Conservation (phyloP, 2,888 invertebrate species). For the Xylocampa areola region DNA sequence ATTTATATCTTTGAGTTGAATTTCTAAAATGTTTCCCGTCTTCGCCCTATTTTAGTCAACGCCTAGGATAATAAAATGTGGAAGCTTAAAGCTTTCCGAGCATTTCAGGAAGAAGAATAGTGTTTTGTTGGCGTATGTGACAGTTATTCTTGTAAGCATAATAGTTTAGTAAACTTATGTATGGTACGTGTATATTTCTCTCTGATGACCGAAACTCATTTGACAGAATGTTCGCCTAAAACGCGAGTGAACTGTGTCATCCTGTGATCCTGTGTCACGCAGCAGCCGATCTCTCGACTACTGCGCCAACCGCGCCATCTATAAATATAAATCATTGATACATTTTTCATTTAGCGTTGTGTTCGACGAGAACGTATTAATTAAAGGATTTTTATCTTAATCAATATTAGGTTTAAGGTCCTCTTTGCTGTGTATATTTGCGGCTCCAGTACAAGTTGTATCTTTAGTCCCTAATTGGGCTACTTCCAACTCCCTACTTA, state of each 20-base stretch:
- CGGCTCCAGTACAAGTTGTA: too few species aligned
- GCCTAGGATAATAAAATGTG: neutral
- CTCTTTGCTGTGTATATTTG: too few species aligned
- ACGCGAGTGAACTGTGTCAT: neutral
- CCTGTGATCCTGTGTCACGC: too few species aligned
- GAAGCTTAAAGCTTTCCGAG: neutral
- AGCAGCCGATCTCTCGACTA: too few species aligned
- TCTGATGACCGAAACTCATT: neutral
- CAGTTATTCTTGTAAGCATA: neutral
- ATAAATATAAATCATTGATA: too few species aligned
- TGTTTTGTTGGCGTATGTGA: neutral
- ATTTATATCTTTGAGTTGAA: slow-evolving; percentile 4
- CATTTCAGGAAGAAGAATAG: neutral
- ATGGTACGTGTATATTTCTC: neutral
- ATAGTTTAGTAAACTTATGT: neutral
- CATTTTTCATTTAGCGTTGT: too few species aligned
- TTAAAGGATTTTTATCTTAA: too few species aligned
- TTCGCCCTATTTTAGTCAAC: neutral
- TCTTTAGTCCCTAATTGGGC: too few species aligned
- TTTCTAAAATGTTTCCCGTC: neutral
- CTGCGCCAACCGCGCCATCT: too few species aligned
- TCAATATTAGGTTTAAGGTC: too few species aligned
- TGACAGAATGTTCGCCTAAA: neutral
- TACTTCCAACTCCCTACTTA: neutral
- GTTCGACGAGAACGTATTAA: too few species aligned